These are phyloP conservation scores for Leptodactylus fallax DNA, from an alignment of 2,797 vertebrate species.

Conservation along the genomic window DNA sequence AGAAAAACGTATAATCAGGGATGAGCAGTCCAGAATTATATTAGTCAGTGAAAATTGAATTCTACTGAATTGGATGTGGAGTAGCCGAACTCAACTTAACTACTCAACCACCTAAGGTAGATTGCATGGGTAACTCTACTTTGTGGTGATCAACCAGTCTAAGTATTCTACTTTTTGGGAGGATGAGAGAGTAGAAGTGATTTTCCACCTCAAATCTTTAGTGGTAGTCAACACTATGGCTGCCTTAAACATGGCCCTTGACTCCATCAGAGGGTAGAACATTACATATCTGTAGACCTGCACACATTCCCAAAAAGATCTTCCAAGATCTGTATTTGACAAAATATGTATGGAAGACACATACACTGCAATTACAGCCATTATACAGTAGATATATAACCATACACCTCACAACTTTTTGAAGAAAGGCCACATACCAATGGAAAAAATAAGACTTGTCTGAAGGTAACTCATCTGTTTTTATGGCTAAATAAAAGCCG, in stretches of 20 bases:
- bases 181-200: neutral
- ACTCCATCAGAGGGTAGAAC: neutral
- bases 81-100: neutral
- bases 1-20: neutral
- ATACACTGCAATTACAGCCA: neutral
- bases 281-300: neutral
- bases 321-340: neutral
- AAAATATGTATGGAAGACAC: neutral
- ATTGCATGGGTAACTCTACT: too few relatives aligned
- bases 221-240: neutral
- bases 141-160: neutral
- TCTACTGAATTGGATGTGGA: neutral
- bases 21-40: neutral
- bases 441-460: too few relatives aligned
- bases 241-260: neutral
- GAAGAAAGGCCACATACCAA: too few relatives aligned
- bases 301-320: neutral
- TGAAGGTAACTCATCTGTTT: too few relatives aligned
- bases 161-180: neutral
- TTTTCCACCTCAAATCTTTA: neutral
- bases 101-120: neutral
- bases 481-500: neutral
- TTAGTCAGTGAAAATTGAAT: neutral
- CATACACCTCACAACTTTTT: too few relatives aligned
- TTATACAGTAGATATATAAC: neutral